Conservation (phyloP, 2,797 vertebrate species). For the Micropoecilia bifurca region DNA sequence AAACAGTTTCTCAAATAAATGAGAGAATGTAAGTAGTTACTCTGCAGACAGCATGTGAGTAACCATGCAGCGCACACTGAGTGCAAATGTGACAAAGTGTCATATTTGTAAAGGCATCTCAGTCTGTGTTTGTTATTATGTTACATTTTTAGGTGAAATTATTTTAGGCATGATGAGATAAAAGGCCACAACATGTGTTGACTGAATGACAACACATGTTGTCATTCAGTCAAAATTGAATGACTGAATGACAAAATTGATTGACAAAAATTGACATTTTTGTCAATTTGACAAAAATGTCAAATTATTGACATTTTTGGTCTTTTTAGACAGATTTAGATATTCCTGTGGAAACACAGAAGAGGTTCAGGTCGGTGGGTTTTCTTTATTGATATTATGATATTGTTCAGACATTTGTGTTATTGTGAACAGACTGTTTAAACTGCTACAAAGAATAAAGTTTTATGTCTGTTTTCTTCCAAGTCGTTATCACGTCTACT, state of each 20-base stretch:
- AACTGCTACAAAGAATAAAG: background rate
- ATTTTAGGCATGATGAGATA: background rate
- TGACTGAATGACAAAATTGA: no score
- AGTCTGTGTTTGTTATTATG: no score
- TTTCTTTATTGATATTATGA: background rate
- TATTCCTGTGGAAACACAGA: background rate
- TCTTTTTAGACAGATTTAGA: background rate
- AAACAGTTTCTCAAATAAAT: no score
- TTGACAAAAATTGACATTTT: no score
- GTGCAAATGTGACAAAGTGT: no score
- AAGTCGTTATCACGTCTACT: background rate
- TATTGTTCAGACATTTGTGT: background rate
- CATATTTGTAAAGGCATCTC: no score
- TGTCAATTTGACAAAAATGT: no score
- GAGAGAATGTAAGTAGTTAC: no score
- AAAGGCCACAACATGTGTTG: background rate
- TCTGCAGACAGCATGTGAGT: no score
- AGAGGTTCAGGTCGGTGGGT: background rate
- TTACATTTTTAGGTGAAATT: background rate
- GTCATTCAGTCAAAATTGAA: no score
- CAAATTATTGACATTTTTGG: background rate
- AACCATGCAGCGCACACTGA: no score
- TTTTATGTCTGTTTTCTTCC: background rate
- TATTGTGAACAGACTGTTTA: background rate
- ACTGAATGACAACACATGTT: background rate